Conservation (phyloP, 2,888 invertebrate species). For the Yponomeuta malinellus region DNA sequence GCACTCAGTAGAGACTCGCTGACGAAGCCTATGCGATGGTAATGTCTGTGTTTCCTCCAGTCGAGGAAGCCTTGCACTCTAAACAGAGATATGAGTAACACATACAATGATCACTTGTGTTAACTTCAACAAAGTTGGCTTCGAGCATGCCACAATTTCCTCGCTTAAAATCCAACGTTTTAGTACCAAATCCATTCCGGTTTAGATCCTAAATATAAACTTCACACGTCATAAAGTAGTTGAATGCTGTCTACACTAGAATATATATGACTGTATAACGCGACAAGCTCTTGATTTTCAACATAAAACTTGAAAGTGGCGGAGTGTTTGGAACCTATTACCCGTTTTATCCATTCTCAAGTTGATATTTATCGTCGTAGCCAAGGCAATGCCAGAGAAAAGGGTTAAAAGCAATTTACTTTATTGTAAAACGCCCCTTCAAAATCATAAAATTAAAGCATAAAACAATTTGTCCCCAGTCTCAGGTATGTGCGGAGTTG, state of each 20-base stretch:
- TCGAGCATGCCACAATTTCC: not conserved
- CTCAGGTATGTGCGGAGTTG: conserved; percentile 27
- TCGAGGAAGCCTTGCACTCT: not conserved
- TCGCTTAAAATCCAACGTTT: not conserved
- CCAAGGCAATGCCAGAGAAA: not conserved
- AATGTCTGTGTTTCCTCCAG: not conserved
- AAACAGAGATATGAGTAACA: not conserved
- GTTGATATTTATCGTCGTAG: not conserved
- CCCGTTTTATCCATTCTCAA: too few species aligned
- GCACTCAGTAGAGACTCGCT: conserved; percentile 17
- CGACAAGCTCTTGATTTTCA: too few species aligned
- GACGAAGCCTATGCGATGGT: not conserved
- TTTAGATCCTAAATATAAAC: too few species aligned
- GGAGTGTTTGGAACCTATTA: too few species aligned
- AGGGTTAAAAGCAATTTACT: not conserved
- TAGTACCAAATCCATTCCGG: too few species aligned
- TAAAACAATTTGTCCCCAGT: not conserved
- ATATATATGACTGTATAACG: too few species aligned
- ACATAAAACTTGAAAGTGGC: too few species aligned
- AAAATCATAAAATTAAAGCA: not conserved
- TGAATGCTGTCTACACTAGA: too few species aligned
- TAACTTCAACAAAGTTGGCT: not conserved
- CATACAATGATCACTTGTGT: not conserved
- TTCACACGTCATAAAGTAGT: too few species aligned
- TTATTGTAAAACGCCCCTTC: not conserved